These are phyloP conservation scores for Orthosia gracilis DNA, from an alignment of 2,888 invertebrate species.

Conservation along the genomic window DNA sequence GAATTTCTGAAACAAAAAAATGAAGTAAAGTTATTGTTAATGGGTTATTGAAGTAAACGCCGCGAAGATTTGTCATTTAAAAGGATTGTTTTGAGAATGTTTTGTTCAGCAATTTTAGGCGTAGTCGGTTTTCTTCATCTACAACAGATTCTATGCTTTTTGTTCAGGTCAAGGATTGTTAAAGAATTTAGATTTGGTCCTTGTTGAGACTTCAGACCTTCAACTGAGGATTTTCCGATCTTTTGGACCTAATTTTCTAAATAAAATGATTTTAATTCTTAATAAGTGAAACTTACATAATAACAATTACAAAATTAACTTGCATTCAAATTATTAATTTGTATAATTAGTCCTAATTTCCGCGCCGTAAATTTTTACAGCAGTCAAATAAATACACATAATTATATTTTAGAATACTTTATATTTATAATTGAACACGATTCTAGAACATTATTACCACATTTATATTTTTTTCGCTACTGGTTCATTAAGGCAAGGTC, in stretches of 20 bases:
- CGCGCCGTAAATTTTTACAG: conserved; percentile 8
- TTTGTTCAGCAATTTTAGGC: conserved; percentile 25
- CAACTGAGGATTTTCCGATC: not conserved
- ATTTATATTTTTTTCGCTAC: conserved; percentile 38
- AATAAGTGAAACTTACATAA: not conserved
- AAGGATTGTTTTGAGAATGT: conserved; percentile 34
- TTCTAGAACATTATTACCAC: conserved; percentile 42
- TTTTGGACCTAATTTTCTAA: not conserved
- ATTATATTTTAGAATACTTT: conserved; percentile 6
- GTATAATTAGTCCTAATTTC: conserved; percentile 30
- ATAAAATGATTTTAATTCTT: not conserved
- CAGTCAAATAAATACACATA: conserved; percentile 2
- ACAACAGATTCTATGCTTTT: not conserved
- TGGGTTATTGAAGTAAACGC: conserved; percentile 31
- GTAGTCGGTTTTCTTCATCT: conserved; percentile 15
- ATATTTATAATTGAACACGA: conserved; percentile 19
- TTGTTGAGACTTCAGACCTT: not conserved
- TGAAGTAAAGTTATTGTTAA: conserved; percentile 16
- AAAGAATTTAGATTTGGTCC: not conserved
- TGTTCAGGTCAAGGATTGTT: not conserved
- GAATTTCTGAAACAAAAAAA: conserved; percentile 28
- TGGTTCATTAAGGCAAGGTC: conserved; percentile 64
- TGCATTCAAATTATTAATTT: not conserved
- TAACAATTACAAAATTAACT: not conserved
- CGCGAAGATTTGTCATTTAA: conserved; percentile 49